Evolutionary conservation across 1,140 invertebrate species (phyloP).

Genomic region (Ips typographus): DNA sequence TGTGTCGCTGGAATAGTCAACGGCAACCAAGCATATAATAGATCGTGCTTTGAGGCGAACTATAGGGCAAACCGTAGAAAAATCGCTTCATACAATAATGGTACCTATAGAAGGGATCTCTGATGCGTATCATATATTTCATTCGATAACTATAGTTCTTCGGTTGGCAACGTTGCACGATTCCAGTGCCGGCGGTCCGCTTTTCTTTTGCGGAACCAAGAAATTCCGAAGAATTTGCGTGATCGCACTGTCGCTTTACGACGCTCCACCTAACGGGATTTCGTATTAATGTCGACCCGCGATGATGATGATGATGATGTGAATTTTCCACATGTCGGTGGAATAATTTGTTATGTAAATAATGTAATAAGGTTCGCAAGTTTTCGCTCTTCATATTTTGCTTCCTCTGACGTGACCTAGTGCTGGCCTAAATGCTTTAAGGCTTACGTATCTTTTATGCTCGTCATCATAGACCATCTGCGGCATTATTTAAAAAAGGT

Average conservation of each 20-base stretch:
- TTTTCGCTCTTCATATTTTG: background rate
- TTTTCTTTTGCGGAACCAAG: background rate
- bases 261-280: no score
- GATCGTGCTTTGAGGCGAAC: background rate
- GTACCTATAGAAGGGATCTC: background rate
- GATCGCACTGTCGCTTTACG: background rate
- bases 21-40: no score
- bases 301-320: background rate
- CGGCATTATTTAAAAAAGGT: no score
- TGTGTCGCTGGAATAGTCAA: no score
- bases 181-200: background rate
- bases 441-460: no score
- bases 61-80: background rate
- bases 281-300: background rate
- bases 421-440: no score
- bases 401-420: no score
- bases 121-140: conserved; percentile 5
- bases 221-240: conserved; percentile 3
- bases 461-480: no score
- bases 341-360: conserved; percentile 5
- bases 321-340: conserved; percentile 1
- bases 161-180: background rate
- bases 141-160: background rate
- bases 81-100: background rate
- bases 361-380: background rate